Base-by-base conservation (phyloP, 2,113 vertebrate species). In the Lethenteron reissneri region DNA sequence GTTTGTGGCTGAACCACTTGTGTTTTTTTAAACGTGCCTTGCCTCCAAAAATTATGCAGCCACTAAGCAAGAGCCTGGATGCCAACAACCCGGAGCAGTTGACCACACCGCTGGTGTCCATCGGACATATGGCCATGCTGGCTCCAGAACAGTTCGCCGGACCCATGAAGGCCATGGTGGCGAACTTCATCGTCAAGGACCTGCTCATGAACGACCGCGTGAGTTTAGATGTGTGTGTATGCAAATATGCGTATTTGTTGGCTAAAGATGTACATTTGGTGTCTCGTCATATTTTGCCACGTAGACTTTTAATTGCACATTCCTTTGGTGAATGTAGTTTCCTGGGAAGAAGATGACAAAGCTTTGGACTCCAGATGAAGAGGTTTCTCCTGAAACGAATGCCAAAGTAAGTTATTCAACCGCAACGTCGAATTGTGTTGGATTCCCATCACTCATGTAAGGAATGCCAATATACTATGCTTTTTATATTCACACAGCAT, bases 131-230 rank as follows among this genome's bases (percentile, higher is more conserved):
- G 79, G 92, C 94, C 72, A 96, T 99, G 91, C 83, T 99, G 80
- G 94, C 94, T 69, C 92, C 92, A 74, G 94, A 99, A 81, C 94
- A 99, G 76, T 99, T 99, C 81, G 94, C 94, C 70, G 95, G 92
- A 70, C 94, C 94, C 71, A 97, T 99, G 94, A 99, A 97, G 83
- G 92, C 94, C 74, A 92, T 99, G n/a, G 94, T 97, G 75, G 94
- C 92, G 75, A 97, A 99, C 80, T 97, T 97, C 75, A 99, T 97
- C 70, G 94, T 97, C 71, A 97, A 99, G 80, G 94, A 99, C 82
- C 80, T 99, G 72, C 85, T 96, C 57, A 99, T 97, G 92, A 99
- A 99, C 74, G 92, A 99, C 80, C 81, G 92, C 84, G 94, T 97
- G 82, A 79, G 87, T 41, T 41, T 41, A 41, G 41, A 41, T 41